These are phyloP conservation scores for Nephila pilipes DNA, from an alignment of 1,140 invertebrate genomes.

Conservation along the genomic window DNA sequence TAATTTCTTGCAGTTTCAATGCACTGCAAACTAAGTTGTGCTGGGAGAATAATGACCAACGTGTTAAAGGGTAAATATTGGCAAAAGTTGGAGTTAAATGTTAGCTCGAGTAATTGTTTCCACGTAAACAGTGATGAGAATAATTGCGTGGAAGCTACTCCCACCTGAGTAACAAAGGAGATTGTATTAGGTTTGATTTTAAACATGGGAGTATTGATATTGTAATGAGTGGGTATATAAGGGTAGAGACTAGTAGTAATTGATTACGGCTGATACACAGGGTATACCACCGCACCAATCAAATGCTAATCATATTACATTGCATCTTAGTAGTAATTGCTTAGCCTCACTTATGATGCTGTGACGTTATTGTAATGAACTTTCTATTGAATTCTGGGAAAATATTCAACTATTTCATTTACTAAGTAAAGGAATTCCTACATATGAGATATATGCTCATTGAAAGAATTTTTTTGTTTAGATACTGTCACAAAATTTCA, in stretches of 20 bases:
- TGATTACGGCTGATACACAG: conserved; percentile 8
- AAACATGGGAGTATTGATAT: conserved; percentile 31
- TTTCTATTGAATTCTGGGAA: neutral
- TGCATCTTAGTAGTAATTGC: conserved; percentile 22
- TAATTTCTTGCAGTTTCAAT: conserved; percentile 53
- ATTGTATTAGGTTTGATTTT: conserved; percentile 40
- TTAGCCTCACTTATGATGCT: neutral
- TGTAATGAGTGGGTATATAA: conserved; percentile 30
- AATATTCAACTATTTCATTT: neutral
- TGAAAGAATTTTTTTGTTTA: too few relatives aligned
- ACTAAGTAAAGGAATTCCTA: too few relatives aligned
- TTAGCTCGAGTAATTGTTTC: conserved; percentile 46
- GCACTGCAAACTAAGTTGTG: conserved; percentile 29
- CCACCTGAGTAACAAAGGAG: conserved; percentile 2
- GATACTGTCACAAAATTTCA: too few relatives aligned
- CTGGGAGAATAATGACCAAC: conserved; percentile 33
- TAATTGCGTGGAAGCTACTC: conserved; percentile 19
- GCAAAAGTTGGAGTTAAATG: conserved; percentile 42
- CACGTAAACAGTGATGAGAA: conserved; percentile 31
- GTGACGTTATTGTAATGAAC: neutral
- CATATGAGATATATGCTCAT: too few relatives aligned
- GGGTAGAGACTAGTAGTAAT: conserved; percentile 18
- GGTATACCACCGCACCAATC: conserved; percentile 16
- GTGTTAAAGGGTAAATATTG: conserved; percentile 66
- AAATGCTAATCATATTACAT: conserved; percentile 33